A percentile compares a stretch with the other conserved stretches of the same genome.
phyloP scores from a whole-genome alignment of 2,797 vertebrate genomes.

The Acipenser oxyrinchus region DNA sequence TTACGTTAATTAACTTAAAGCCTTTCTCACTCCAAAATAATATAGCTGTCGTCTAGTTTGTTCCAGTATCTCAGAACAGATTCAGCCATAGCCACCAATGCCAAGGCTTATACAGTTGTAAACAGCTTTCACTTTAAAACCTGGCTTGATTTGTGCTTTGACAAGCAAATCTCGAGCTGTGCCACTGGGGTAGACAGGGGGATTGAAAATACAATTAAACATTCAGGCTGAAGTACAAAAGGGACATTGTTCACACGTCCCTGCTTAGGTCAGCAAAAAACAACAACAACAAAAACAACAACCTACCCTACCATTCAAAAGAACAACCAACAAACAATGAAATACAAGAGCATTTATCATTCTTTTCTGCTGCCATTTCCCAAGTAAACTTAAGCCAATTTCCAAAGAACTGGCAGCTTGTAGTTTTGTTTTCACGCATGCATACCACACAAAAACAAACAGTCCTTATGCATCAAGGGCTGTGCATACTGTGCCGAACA shows the following conservation, averaged over 20 bases:
- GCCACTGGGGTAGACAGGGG: slow-evolving; percentile 4
- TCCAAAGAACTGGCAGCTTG: no score
- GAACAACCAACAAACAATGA: background rate
- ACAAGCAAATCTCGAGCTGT: slow-evolving; percentile 4
- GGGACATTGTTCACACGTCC: background rate
- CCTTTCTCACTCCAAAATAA: no score
- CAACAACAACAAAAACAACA: no score
- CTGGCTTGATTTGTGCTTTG: slow-evolving; percentile 10
- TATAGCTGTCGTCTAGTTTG: no score
- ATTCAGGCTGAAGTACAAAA: slow-evolving; percentile 5
- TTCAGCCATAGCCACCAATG: background rate
- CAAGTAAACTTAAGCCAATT: no score
- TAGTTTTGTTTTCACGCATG: no score
- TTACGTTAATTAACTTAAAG: no score
- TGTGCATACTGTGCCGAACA: no score
- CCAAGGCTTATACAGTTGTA: slow-evolving; percentile 4
- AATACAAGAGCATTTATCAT: background rate
- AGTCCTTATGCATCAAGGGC: no score
- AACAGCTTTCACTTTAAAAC: background rate
- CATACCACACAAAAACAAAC: no score
- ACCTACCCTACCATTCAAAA: background rate
- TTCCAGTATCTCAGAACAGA: no score
- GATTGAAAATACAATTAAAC: slow-evolving; percentile 4
- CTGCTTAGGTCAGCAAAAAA: slow-evolving; percentile 9
- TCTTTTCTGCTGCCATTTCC: background rate